These are phyloP conservation scores for Urocynchramus pylzowi DNA, from an alignment of 2,113 vertebrate genomes.

Conservation along the genomic window DNA sequence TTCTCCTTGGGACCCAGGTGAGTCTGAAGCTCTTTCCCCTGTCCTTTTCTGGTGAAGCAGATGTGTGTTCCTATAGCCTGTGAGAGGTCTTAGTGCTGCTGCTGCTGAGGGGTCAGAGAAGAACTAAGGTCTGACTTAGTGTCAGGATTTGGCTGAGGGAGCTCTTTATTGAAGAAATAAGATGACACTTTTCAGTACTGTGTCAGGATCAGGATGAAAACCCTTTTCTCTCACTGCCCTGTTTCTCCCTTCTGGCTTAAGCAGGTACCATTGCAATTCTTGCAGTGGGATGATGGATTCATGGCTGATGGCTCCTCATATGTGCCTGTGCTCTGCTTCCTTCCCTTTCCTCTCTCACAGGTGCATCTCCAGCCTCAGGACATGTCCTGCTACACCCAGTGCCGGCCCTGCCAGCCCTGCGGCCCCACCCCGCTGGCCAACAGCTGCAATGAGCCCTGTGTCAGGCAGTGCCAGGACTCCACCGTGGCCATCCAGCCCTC, in stretches of 20 bases:
- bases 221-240: background rate
- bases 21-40: background rate
- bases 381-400: background rate
- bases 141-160: background rate
- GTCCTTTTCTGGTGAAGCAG: background rate
- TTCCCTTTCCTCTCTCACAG: background rate
- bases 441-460: background rate
- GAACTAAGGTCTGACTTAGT: background rate
- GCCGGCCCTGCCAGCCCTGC: background rate
- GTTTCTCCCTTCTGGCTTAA: background rate
- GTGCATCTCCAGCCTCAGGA: rapidly evolving
- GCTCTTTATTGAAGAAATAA: background rate
- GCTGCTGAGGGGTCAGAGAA: background rate
- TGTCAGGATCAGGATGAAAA: background rate
- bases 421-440: background rate
- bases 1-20: background rate
- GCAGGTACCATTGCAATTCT: background rate
- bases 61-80: background rate
- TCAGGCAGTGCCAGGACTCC: background rate
- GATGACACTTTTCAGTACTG: background rate
- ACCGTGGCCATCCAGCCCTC: background rate
- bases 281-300: background rate
- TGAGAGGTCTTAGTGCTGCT: background rate
- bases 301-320: background rate
- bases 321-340: background rate